Conservation (phyloP, 2,113 vertebrate genomes). For the Heterocephalus glaber region DNA sequence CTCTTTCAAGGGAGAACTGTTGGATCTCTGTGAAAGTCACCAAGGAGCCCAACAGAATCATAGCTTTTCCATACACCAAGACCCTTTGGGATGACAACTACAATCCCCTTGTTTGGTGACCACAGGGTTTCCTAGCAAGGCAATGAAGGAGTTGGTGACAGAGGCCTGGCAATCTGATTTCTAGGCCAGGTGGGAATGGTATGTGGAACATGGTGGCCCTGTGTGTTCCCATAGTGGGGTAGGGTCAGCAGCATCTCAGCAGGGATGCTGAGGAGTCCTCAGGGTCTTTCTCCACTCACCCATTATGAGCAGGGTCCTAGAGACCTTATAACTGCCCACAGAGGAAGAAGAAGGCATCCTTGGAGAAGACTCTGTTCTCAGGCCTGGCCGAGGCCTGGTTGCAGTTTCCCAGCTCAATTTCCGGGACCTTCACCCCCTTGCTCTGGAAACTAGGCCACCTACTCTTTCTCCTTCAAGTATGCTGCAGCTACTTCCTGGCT, state of each 20-base stretch:
- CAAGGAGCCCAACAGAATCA: neutral
- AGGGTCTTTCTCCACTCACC: neutral
- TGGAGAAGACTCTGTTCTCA: neutral
- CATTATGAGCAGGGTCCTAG: too few species aligned
- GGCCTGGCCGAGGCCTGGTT: neutral
- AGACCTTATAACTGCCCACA: neutral
- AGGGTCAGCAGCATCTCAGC: neutral
- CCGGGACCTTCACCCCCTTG: fast-evolving
- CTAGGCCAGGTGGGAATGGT: neutral
- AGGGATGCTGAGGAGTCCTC: neutral
- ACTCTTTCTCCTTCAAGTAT: fast-evolving
- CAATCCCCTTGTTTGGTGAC: neutral
- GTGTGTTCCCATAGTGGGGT: neutral
- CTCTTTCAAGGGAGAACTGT: neutral
- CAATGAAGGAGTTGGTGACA: neutral
- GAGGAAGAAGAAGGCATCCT: neutral
- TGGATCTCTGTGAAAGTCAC: neutral
- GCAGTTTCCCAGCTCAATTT: neutral
- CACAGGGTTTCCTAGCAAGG: neutral
- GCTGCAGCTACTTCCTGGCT: neutral
- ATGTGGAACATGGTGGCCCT: neutral
- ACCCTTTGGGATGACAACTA: neutral
- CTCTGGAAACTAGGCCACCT: neutral
- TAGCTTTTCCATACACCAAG: neutral
- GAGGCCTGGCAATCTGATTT: neutral